Base-by-base conservation (phyloP, 2,113 vertebrate genomes). In the Oncorhynchus nerka region DNA sequence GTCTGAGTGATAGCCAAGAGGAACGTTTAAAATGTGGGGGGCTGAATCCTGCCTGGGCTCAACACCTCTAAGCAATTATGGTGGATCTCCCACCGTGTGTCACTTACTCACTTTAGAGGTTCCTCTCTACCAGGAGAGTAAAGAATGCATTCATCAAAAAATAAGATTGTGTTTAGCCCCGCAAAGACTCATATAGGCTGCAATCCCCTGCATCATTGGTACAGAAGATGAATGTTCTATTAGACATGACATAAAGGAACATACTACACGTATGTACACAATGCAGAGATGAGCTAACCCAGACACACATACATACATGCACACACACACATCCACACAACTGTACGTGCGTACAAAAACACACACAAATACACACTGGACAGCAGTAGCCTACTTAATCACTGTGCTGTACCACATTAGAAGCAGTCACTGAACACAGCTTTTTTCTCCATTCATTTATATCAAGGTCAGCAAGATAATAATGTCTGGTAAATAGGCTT, bases 1-100 rank as follows among this genome's bases (percentile, higher is more conserved):
- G 67, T 85, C 70, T 84, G 85, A 88, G 77, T 87, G 77, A 90
- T 85, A 80, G 83, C 86, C 59, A 79, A 81, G 73, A 82, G 76
- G 85, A 83, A 76, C 55, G 48, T 49, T 64, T 70, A 79, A 30
- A 69, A 70, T 49, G 32, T 69, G 75, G 75, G 68, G 39, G 85
- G 83, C 70, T 75, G 81, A 83, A 86, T 84, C 57, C 76, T 78
- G 74, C 84, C 73, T 84, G 79, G 82, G 82, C 81, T 87, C 74
- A 66, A 80, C 83, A 82, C 76, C 82, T 77, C 70, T 24, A 62
- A 49, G 83, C 81, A 85, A 86, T 91, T 85, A 90, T 68, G 88
- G 75, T 77, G 75, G 81, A 59, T 57, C 85, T 87, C 76, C 80
- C 8, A 45, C 9, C 9, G 39, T 45, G 9, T 45, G 9, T 45